Percentiles rank a stretch among this genome's conserved stretches.
These are phyloP conservation scores for Allacma fusca DNA, from an alignment of 2,888 invertebrate species.

Conservation along the genomic window DNA sequence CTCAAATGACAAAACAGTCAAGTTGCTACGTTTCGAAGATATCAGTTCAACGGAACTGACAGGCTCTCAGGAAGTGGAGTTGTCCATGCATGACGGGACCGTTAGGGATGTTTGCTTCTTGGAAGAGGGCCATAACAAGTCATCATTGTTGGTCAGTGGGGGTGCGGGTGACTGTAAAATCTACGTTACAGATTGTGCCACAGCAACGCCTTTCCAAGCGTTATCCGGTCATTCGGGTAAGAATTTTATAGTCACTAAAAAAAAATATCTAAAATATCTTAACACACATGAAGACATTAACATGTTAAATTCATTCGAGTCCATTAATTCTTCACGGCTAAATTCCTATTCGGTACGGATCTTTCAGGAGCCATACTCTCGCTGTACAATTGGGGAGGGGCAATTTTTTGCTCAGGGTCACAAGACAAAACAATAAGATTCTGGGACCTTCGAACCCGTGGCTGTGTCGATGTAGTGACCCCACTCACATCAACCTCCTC, in stretches of 20 bases:
- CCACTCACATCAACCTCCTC: conserved; percentile 70
- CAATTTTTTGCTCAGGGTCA: conserved; percentile 96
- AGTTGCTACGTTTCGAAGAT: conserved; percentile 92
- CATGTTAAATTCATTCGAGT: too few relatives aligned
- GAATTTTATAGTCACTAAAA: too few relatives aligned
- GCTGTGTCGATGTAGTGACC: conserved; percentile 89
- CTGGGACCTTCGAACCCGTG: conserved; percentile 95
- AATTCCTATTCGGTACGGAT: too few relatives aligned
- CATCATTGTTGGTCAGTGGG: conserved; percentile 90
- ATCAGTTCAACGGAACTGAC: conserved; percentile 76
- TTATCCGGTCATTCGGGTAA: conserved; percentile 87
- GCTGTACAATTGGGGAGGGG: conserved; percentile 95
- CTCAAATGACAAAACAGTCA: conserved; percentile 98
- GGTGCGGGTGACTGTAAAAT: conserved; percentile 99
- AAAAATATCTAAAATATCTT: too few relatives aligned
- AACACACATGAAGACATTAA: too few relatives aligned
- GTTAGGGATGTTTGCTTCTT: conserved; percentile 96
- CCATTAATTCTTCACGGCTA: too few relatives aligned
- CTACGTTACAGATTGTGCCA: conserved; percentile 96
- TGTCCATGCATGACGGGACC: conserved; percentile 99
- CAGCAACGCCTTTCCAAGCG: conserved; percentile 89
- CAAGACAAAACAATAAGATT: conserved; percentile 97
- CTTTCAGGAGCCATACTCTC: conserved; percentile 81
- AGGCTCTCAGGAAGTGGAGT: conserved; percentile 77
- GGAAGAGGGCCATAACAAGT: conserved; percentile 89